Evolutionary conservation across 2,888 invertebrate genomes (phyloP).

Genomic region (Dynastes tityus): DNA sequence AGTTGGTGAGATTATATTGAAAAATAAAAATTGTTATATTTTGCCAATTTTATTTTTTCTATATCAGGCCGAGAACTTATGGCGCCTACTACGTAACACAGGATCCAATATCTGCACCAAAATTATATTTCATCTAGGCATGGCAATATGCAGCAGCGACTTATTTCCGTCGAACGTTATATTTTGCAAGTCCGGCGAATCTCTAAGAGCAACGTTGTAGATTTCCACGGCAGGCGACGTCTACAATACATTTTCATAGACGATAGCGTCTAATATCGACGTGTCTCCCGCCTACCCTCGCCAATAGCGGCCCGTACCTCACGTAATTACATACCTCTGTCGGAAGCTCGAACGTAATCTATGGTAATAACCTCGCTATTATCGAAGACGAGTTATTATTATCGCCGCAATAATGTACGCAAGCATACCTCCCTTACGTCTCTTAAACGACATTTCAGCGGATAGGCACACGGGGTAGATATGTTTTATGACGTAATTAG

Average conservation of each 20-base stretch:
- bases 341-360: constrained; percentile 54
- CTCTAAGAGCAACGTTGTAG: neutral
- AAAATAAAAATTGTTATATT: too few species aligned
- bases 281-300: neutral
- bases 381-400: constrained; percentile 56
- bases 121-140: too few species aligned
- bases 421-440: neutral
- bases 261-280: constrained; percentile 55
- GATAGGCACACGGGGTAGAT: neutral
- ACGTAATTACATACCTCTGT: constrained; percentile 56
- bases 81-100: too few species aligned
- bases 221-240: neutral
- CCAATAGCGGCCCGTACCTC: constrained; percentile 52
- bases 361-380: constrained; percentile 54
- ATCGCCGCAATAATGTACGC: constrained; percentile 49
- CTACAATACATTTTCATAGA: constrained; percentile 45
- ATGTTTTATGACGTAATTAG: too few species aligned
- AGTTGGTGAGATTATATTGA: too few species aligned
- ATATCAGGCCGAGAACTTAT: too few species aligned
- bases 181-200: too few species aligned
- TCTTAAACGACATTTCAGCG: neutral
- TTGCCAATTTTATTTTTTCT: too few species aligned
- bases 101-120: too few species aligned
- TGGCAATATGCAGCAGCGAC: too few species aligned
- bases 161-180: too few species aligned